Percentiles rank a stretch among this genome's conserved stretches.
These are phyloP conservation scores for Busseola fusca DNA, from an alignment of 2,888 invertebrate species.

Conservation along the genomic window DNA sequence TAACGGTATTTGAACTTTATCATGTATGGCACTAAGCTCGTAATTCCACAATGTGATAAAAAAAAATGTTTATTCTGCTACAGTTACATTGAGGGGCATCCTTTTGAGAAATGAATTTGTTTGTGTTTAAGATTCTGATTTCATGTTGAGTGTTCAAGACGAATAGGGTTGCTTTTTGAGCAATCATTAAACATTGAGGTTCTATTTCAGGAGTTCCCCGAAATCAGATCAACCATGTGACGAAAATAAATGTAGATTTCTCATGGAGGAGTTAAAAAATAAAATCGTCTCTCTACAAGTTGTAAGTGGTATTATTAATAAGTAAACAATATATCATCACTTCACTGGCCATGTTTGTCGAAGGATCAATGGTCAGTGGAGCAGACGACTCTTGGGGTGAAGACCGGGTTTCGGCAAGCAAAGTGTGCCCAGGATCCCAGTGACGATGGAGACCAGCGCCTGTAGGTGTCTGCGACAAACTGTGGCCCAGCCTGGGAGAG, in stretches of 20 bases:
- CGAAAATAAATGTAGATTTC: slow-evolving; percentile 76
- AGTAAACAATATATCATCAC: neutral
- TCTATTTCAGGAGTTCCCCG: slow-evolving; percentile 51
- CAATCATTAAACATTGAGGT: neutral
- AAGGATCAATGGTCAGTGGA: neutral
- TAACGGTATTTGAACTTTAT: neutral
- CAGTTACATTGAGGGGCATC: no score
- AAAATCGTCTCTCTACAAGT: slow-evolving; percentile 74
- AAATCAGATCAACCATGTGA: slow-evolving; percentile 65
- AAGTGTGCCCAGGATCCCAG: neutral
- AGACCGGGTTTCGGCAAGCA: neutral
- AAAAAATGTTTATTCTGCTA: no score
- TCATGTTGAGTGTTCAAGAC: neutral
- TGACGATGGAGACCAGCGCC: neutral
- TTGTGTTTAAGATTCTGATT: neutral
- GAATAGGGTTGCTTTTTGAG: neutral
- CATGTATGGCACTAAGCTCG: neutral
- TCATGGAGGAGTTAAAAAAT: slow-evolving; percentile 76
- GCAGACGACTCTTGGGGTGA: neutral
- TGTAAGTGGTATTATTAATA: slow-evolving; percentile 62
- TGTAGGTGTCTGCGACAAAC: neutral
- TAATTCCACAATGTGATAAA: no score
- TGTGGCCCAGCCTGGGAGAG: neutral
- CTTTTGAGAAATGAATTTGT: no score
- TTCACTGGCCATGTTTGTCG: neutral